Conservation (phyloP, 2,888 invertebrate species). For the Eristalis arbustorum region DNA sequence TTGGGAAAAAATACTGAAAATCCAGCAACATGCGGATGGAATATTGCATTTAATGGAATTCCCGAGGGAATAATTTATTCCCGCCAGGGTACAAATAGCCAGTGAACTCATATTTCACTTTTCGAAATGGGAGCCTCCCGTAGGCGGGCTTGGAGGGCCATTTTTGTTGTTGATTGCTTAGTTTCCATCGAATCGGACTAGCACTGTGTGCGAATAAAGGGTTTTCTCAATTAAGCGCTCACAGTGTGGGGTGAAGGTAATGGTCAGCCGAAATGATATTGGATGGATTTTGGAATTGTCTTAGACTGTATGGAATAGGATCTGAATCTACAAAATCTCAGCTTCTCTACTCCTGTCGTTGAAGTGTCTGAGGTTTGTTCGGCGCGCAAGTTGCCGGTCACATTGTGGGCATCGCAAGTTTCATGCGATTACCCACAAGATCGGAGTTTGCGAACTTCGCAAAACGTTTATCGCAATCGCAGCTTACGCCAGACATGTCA, state of each 20-base stretch:
- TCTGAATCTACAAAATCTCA: too few relatives aligned
- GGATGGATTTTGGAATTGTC: too few relatives aligned
- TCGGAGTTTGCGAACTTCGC: too few relatives aligned
- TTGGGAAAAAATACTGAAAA: constrained; percentile 2
- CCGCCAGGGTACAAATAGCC: constrained; percentile 59
- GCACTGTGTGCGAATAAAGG: background rate
- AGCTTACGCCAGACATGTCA: too few relatives aligned
- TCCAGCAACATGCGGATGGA: constrained; percentile 36
- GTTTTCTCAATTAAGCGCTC: background rate
- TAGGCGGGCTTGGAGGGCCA: background rate
- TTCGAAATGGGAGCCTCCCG: constrained; percentile 21
- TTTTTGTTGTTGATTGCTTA: background rate
- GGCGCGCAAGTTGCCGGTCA: too few relatives aligned
- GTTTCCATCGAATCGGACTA: background rate
- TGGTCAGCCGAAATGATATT: too few relatives aligned
- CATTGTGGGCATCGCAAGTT: too few relatives aligned
- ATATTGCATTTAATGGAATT: constrained; percentile 67
- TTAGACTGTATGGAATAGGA: too few relatives aligned
- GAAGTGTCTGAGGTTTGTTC: too few relatives aligned
- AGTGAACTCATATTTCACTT: constrained; percentile 53
- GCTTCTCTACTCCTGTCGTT: too few relatives aligned
- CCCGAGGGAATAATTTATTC: constrained; percentile 62
- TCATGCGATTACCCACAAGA: too few relatives aligned
- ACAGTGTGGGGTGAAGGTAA: background rate
- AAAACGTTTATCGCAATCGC: too few relatives aligned